Percentiles rank a stretch among this genome's conserved stretches.
Conservation (phyloP, 1,140 invertebrate genomes). For the Drosophila chauvacae region DNA sequence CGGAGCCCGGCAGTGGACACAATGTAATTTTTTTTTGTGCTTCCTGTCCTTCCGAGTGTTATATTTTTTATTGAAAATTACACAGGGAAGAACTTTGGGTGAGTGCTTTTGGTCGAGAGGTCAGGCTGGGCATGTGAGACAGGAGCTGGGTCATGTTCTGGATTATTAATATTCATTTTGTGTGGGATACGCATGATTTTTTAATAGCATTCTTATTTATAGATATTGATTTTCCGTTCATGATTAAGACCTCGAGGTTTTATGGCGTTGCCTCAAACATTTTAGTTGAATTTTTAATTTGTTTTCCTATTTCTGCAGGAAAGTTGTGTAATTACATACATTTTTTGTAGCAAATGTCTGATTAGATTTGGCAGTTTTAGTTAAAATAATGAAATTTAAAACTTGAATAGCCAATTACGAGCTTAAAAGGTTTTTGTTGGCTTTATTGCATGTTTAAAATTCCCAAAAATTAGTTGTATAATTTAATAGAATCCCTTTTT, state of each 20-base stretch:
- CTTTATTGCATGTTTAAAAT: neutral
- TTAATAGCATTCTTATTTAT: constrained; percentile 13
- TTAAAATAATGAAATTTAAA: neutral
- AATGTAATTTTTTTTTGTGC: constrained; percentile 36
- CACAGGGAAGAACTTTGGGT: constrained; percentile 33
- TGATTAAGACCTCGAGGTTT: neutral
- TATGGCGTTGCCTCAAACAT: neutral
- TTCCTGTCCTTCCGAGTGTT: constrained; percentile 31
- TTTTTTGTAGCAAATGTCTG: neutral
- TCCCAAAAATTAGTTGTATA: neutral
- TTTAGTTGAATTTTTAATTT: neutral
- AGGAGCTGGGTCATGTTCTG: constrained; percentile 8
- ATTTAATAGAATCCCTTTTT: neutral
- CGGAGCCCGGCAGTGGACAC: constrained; percentile 27
- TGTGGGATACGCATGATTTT: constrained; percentile 13
- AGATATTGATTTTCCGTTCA: constrained; percentile 4
- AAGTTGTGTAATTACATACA: neutral
- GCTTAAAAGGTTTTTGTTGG: no score
- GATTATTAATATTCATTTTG: constrained; percentile 22
- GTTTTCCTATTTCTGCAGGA: neutral
- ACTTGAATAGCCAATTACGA: neutral
- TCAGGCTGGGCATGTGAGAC: constrained; percentile 8
- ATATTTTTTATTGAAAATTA: constrained; percentile 49
- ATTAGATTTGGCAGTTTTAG: neutral
- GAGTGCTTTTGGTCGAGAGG: constrained; percentile 7